phyloP scores from a whole-genome alignment of 1,140 invertebrate genomes.

The Wiebesia pumilae region DNA sequence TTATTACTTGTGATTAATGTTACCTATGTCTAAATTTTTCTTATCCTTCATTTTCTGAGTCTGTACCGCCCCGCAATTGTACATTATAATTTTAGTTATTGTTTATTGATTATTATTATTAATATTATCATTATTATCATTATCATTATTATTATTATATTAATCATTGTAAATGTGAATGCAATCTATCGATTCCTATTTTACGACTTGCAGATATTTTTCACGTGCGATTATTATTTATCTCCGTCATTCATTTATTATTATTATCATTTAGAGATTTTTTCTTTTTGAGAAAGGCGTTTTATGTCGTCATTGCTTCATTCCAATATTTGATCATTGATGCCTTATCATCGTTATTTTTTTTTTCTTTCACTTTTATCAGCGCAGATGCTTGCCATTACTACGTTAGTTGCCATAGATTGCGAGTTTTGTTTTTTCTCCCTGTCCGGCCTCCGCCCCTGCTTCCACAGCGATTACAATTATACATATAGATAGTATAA shows the following conservation, averaged over 20 bases:
- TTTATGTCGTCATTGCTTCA: constrained; percentile 53
- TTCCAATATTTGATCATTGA: constrained; percentile 37
- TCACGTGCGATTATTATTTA: constrained; percentile 49
- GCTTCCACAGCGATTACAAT: constrained; percentile 27
- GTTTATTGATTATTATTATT: constrained; percentile 52
- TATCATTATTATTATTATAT: constrained; percentile 42
- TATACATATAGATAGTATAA: constrained; percentile 52
- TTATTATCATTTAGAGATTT: constrained; percentile 40
- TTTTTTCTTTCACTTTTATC: constrained; percentile 31
- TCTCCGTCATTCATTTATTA: constrained; percentile 38
- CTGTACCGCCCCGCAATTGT: constrained; percentile 40
- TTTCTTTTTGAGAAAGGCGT: constrained; percentile 54
- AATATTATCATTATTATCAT: constrained; percentile 47
- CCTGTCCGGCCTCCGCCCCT: background rate
- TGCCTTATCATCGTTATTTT: constrained; percentile 11
- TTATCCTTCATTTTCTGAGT: constrained; percentile 25
- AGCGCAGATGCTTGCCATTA: constrained; percentile 68
- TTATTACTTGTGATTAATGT: constrained; percentile 40
- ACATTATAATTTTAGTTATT: constrained; percentile 47
- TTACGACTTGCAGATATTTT: constrained; percentile 41
- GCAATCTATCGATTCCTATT: constrained; percentile 46
- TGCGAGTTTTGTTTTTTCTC: constrained; percentile 58
- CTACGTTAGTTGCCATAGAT: constrained; percentile 70
- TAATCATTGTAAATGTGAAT: constrained; percentile 49
- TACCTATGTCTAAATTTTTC: constrained; percentile 35